These are phyloP conservation scores for Trichosurus vulpecula DNA, from an alignment of 2,797 vertebrate species.

Conservation along the genomic window DNA sequence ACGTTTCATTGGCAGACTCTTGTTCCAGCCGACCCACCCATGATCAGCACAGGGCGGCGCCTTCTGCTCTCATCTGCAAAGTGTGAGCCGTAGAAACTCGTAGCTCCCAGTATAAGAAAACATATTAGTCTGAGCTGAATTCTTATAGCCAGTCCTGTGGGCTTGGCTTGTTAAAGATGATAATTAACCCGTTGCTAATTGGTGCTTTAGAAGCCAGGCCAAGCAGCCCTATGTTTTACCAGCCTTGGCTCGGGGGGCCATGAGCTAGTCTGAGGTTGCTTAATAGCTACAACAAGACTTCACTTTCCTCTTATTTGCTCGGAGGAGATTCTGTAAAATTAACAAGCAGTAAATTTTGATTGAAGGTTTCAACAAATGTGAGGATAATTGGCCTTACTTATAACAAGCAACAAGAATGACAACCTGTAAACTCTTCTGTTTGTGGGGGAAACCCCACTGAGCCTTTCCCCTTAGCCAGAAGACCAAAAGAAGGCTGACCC, in stretches of 20 bases:
- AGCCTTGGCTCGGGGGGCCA: slow-evolving; percentile 65
- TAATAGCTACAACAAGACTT: slow-evolving; percentile 81
- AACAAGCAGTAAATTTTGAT: slow-evolving; percentile 86
- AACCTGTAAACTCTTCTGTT: slow-evolving; percentile 78
- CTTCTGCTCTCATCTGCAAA: slow-evolving; percentile 61
- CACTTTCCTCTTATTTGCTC: slow-evolving; percentile 85
- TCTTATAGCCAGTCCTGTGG: slow-evolving; percentile 48
- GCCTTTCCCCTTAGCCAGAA: slow-evolving; percentile 61
- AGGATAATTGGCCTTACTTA: slow-evolving; percentile 78
- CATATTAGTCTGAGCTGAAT: slow-evolving; percentile 60
- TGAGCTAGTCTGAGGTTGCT: slow-evolving; percentile 78
- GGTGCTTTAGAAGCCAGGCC: slow-evolving; percentile 76
- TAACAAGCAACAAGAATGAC: slow-evolving; percentile 75
- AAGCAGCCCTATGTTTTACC: slow-evolving; percentile 72
- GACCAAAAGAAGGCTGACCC: slow-evolving; percentile 63
- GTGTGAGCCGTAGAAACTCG: slow-evolving; percentile 23
- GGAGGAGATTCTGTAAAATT: slow-evolving; percentile 86
- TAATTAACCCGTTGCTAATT: slow-evolving; percentile 76
- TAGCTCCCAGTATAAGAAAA: slow-evolving; percentile 34
- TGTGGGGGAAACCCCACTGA: slow-evolving; percentile 59
- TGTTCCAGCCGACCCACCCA: slow-evolving; percentile 43
- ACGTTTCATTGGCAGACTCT: slow-evolving; percentile 64
- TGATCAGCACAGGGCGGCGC: slow-evolving; percentile 21
- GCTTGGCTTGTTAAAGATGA: slow-evolving; percentile 69
- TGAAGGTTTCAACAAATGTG: slow-evolving; percentile 84